phyloP scores from a whole-genome alignment of 2,888 invertebrate genomes.

The Oeneis ivallda region DNA sequence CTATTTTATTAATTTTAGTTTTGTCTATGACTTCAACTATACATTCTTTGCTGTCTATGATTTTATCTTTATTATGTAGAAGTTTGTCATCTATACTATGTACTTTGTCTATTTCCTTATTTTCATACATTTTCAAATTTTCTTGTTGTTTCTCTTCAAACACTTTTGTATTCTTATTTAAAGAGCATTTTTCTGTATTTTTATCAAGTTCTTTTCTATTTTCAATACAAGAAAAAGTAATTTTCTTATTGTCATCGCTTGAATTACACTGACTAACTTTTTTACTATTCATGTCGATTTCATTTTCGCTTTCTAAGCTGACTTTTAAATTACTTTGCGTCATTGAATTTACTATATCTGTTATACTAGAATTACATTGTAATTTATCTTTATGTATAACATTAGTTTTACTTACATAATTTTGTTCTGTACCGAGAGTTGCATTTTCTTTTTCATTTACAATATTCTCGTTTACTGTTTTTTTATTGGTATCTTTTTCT shows the following conservation, averaged over 20 bases:
- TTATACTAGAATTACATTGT: background rate
- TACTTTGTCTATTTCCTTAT: background rate
- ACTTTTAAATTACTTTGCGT: background rate
- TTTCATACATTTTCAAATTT: background rate
- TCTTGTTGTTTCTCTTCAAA: background rate
- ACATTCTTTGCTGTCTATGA: background rate
- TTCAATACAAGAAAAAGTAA: background rate
- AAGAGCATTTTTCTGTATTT: background rate
- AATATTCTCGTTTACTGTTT: background rate
- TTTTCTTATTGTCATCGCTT: background rate
- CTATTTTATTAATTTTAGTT: slow-evolving; percentile 35
- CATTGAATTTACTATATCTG: background rate
- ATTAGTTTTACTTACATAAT: too few species aligned
- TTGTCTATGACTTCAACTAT: background rate
- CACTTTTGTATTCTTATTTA: background rate
- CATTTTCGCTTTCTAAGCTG: background rate
- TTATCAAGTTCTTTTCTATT: background rate
- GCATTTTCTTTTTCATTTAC: background rate
- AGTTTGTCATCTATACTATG: background rate
- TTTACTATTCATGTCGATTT: background rate
- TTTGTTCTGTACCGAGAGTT: background rate
- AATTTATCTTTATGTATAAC: background rate
- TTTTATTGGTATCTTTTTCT: slow-evolving; percentile 1
- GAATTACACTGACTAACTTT: background rate
- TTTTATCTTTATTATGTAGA: background rate